Percentiles rank a stretch among this genome's conserved stretches.
Evolutionary conservation across 2,888 invertebrate genomes (phyloP).

Genomic region (Tyria jacobaeae): DNA sequence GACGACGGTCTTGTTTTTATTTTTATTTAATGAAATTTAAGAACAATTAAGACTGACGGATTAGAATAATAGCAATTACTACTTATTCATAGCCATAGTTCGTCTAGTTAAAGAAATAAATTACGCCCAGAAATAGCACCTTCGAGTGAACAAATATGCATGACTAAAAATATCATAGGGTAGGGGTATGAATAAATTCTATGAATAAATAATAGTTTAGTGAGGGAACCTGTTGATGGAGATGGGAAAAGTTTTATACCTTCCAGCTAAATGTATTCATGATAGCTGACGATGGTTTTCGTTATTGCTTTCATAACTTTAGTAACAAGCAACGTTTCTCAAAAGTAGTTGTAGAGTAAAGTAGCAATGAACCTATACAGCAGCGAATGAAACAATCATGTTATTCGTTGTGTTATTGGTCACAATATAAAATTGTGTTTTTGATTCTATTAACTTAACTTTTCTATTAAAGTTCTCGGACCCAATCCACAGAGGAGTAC

Average conservation of each 20-base stretch:
- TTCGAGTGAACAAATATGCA: slow-evolving; percentile 23
- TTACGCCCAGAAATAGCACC: slow-evolving; percentile 19
- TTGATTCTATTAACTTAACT: too few species aligned
- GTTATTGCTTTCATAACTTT: slow-evolving; percentile 24
- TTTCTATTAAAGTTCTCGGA: too few species aligned
- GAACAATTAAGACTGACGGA: too few species aligned
- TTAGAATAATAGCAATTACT: neutral
- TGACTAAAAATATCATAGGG: slow-evolving; percentile 29
- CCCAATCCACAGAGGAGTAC: too few species aligned
- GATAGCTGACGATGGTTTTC: slow-evolving; percentile 16
- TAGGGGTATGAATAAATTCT: slow-evolving; percentile 33
- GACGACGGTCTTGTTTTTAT: too few species aligned
- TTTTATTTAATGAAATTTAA: too few species aligned
- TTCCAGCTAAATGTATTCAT: slow-evolving; percentile 17
- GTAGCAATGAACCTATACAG: too few species aligned
- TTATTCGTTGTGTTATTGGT: too few species aligned
- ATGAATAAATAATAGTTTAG: slow-evolving; percentile 47
- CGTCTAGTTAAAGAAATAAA: slow-evolving; percentile 19
- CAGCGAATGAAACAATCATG: too few species aligned
- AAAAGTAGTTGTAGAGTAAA: neutral
- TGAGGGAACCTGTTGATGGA: slow-evolving; percentile 43
- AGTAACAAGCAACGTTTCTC: slow-evolving; percentile 12
- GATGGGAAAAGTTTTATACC: slow-evolving; percentile 44
- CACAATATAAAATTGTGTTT: too few species aligned
- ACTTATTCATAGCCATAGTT: slow-evolving; percentile 8